phyloP scores from a whole-genome alignment of 2,797 vertebrate genomes.

The Amazonetta brasiliensis region DNA sequence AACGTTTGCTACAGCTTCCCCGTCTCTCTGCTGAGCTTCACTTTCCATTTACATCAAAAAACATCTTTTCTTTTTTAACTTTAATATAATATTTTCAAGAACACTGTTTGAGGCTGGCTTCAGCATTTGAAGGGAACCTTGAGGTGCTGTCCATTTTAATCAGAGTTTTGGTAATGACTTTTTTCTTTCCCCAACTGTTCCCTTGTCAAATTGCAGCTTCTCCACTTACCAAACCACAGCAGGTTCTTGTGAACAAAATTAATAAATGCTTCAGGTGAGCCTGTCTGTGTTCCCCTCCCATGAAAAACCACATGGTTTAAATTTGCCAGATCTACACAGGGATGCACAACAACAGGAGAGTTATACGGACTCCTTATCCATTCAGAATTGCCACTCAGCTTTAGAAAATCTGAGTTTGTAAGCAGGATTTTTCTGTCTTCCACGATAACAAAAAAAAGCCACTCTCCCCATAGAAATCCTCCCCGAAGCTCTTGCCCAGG shows the following conservation, averaged over 20 bases:
- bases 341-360: accelerated
- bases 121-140: background rate
- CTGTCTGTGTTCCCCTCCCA: too few relatives aligned
- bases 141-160: background rate
- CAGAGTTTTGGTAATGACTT: background rate
- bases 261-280: too few relatives aligned
- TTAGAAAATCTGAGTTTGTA: background rate
- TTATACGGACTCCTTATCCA: background rate
- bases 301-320: accelerated
- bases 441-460: background rate
- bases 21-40: background rate
- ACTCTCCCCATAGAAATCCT: accelerated
- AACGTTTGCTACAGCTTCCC: background rate
- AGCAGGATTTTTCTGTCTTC: background rate
- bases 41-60: background rate
- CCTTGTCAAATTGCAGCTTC: background rate
- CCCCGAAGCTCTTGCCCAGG: background rate
- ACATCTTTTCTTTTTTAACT: background rate
- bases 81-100: background rate
- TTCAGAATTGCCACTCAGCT: background rate
- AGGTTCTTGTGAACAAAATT: background rate
- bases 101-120: background rate
- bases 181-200: background rate
- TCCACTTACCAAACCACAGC: background rate
- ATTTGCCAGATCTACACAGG: background rate